phyloP scores from a whole-genome alignment of 2,797 vertebrate species.

The Arnoldichthys spilopterus region DNA sequence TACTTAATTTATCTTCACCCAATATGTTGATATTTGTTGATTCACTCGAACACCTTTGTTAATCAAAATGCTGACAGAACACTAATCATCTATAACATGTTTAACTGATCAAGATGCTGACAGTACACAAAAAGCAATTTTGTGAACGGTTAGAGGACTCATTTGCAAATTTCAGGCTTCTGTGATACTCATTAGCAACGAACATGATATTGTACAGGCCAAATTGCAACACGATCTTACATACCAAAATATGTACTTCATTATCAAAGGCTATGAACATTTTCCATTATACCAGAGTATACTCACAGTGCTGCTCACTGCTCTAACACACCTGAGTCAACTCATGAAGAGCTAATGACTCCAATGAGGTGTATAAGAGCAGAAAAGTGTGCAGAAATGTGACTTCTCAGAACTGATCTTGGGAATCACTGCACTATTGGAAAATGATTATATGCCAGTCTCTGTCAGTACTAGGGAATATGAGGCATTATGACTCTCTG shows the following conservation, averaged over 20 bases:
- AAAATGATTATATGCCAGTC: background rate
- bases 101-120: background rate
- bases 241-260: background rate
- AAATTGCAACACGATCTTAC: background rate
- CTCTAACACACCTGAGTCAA: background rate
- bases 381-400: background rate
- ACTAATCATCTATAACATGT: background rate
- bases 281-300: background rate
- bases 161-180: background rate
- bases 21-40: no score
- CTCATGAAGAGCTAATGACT: background rate
- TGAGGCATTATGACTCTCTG: background rate
- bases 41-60: no score
- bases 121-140: background rate
- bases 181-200: background rate
- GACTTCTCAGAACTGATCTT: background rate
- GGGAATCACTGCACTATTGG: background rate
- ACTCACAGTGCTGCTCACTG: background rate
- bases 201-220: background rate
- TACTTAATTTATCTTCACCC: background rate
- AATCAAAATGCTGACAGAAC: no score
- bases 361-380: background rate
- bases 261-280: background rate
- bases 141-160: background rate
- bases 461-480: background rate